phyloP scores from a whole-genome alignment of 2,888 invertebrate species.

The Agrotis clavis region DNA sequence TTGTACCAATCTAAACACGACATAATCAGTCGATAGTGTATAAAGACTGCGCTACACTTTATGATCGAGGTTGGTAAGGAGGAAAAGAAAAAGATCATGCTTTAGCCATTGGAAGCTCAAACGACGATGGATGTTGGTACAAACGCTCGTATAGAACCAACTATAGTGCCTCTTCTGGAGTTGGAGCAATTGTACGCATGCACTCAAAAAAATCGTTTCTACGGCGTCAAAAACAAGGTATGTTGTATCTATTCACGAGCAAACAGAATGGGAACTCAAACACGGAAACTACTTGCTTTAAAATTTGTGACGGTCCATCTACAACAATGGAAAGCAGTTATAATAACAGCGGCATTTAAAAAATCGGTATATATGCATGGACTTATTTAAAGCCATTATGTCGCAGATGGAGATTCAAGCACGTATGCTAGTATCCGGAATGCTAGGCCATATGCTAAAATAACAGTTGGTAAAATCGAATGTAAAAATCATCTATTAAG shows the following conservation, averaged over 20 bases:
- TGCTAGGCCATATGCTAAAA: too few species aligned
- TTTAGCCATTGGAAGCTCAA: background rate
- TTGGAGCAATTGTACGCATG: background rate
- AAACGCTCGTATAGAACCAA: constrained; percentile 11
- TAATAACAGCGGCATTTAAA: constrained; percentile 11
- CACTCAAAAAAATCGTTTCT: background rate
- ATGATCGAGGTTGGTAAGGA: constrained; percentile 3
- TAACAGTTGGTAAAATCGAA: too few species aligned
- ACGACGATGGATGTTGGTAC: background rate
- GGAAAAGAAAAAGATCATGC: constrained; percentile 2
- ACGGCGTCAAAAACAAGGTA: constrained; percentile 1
- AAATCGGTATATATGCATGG: background rate
- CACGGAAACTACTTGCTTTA: background rate
- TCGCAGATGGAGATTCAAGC: too few species aligned
- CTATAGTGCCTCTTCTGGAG: background rate
- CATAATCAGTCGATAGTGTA: background rate
- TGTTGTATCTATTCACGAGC: background rate
- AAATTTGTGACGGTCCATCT: background rate
- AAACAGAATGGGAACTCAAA: background rate
- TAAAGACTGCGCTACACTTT: background rate
- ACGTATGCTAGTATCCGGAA: too few species aligned
- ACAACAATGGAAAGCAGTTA: constrained; percentile 9
- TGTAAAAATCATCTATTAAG: too few species aligned
- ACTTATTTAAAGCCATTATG: too few species aligned
- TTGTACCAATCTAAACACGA: constrained; percentile 4